These are phyloP conservation scores for Scomber scombrus DNA, from an alignment of 2,113 vertebrate genomes.

Conservation along the genomic window DNA sequence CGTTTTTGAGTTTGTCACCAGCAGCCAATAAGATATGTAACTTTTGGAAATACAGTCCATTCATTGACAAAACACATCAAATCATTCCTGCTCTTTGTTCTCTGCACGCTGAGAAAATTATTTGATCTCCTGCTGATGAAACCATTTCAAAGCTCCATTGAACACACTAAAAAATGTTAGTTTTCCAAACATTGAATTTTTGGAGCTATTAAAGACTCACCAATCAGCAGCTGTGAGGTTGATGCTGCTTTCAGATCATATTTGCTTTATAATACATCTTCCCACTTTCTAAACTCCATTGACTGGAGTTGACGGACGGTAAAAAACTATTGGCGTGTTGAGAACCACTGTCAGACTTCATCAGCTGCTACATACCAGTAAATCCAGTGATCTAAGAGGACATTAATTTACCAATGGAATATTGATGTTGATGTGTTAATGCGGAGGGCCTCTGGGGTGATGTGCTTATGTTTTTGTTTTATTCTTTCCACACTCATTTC, in stretches of 20 bases:
- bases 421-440: constrained; percentile 51
- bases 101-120: constrained; percentile 33
- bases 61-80: background rate
- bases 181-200: constrained; percentile 16
- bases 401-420: constrained; percentile 39
- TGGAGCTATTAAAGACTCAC: background rate
- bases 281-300: constrained; percentile 21
- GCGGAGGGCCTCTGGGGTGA: constrained; percentile 17
- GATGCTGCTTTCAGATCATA: constrained; percentile 41
- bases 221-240: background rate
- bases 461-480: constrained; percentile 31
- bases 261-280: constrained; percentile 18
- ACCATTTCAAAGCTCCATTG: constrained; percentile 37
- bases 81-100: constrained; percentile 31
- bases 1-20: too few species aligned
- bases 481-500: constrained; percentile 27
- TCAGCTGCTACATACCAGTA: constrained; percentile 31
- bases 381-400: constrained; percentile 50
- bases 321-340: constrained; percentile 37
- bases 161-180: constrained; percentile 38
- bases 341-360: constrained; percentile 42
- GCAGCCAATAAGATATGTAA: too few species aligned
- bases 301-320: constrained; percentile 46
- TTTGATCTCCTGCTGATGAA: constrained; percentile 50
- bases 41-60: too few species aligned